Percentiles rank a stretch among this genome's conserved stretches.
Evolutionary conservation across 2,888 invertebrate genomes (phyloP).

Genomic region (Pseudeuparius sepicola): DNA sequence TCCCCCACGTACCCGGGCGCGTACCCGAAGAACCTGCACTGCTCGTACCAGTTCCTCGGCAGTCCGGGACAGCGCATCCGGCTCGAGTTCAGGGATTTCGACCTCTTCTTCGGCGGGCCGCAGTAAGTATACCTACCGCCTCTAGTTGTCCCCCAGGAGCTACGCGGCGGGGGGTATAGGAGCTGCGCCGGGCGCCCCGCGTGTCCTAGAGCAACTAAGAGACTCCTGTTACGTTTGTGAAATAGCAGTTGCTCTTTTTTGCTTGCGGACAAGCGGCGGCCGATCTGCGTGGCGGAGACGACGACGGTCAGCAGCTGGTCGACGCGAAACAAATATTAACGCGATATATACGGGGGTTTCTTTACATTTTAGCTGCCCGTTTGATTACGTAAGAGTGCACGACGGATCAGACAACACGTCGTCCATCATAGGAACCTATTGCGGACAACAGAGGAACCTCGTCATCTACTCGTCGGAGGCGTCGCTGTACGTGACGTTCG

Average conservation of each 20-base stretch:
- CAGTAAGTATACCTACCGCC: conserved; percentile 86
- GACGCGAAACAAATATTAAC: no score
- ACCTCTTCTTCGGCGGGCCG: conserved; percentile 95
- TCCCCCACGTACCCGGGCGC: conserved; percentile 99
- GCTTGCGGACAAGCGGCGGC: no score
- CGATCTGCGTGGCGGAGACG: no score
- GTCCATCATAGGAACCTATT: conserved; percentile 91
- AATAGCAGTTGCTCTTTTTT: no score
- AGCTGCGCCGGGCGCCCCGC: no score
- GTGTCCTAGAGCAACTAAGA: no score
- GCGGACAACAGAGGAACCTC: conserved; percentile 93
- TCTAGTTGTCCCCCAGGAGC: no score
- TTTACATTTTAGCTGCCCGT: conserved; percentile 75
- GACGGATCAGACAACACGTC: conserved; percentile 86
- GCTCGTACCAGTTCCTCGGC: conserved; percentile 90
- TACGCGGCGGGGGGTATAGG: no score
- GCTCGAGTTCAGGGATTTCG: conserved; percentile 95
- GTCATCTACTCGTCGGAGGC: conserved; percentile 92
- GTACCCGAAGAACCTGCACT: conserved; percentile 92
- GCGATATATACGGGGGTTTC: no score
- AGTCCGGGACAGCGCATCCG: conserved; percentile 83
- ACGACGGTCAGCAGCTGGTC: no score
- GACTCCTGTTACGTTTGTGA: no score
- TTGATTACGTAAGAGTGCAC: conserved; percentile 95
- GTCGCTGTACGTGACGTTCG: conserved; percentile 83